A percentile compares a stretch with the other conserved stretches of the same genome.
phyloP scores from a whole-genome alignment of 2,888 invertebrate genomes.

The Epirrhoe alternata region DNA sequence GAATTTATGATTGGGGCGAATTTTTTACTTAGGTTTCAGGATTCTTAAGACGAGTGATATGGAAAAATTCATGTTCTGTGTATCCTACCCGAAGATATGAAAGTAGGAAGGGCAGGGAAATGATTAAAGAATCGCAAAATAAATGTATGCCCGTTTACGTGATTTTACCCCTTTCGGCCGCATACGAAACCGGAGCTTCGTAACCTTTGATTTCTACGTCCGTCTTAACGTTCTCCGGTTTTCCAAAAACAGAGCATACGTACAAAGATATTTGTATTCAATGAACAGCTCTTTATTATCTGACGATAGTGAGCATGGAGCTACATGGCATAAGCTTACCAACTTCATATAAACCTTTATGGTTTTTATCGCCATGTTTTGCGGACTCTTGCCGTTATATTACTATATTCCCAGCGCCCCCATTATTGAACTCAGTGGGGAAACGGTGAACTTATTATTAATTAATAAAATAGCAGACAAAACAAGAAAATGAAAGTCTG shows the following conservation, averaged over 20 bases:
- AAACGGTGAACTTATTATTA: background rate
- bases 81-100: no score
- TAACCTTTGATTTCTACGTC: background rate
- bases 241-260: conserved; percentile 12
- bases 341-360: conserved; percentile 7
- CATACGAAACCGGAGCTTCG: background rate
- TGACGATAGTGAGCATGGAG: conserved; percentile 23
- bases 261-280: conserved; percentile 29
- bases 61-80: no score
- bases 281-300: conserved; percentile 28
- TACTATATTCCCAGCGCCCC: background rate
- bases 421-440: background rate
- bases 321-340: conserved; percentile 23
- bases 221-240: conserved; percentile 11
- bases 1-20: no score
- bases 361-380: background rate
- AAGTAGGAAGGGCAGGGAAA: no score
- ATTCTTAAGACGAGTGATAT: no score
- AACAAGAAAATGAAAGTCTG: no score
- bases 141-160: no score
- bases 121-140: no score
- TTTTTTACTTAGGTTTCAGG: no score
- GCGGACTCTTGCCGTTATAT: background rate
- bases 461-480: no score
- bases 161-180: no score